Conservation (phyloP, 2,888 invertebrate genomes). For the Polydesmus complanatus region DNA sequence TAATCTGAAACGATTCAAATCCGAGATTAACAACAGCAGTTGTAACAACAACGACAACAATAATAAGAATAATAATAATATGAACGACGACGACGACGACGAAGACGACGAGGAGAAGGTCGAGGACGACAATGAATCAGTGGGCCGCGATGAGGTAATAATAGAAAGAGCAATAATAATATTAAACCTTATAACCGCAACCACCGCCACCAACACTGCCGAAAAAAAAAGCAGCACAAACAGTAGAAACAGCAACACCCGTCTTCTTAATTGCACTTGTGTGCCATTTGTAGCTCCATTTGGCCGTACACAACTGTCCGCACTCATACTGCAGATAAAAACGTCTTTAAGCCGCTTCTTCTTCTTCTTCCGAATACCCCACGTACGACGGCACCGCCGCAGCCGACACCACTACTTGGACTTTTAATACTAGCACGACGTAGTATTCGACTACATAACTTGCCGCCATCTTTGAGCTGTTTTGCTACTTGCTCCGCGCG, state of each 20-base stretch:
- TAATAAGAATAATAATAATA: no score
- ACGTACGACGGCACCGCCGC: not conserved
- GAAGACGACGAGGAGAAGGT: not conserved
- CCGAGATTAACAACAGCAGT: not conserved
- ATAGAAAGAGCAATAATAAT: not conserved
- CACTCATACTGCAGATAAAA: slow-evolving; percentile 10
- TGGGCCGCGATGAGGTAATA: not conserved
- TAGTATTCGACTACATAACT: not conserved
- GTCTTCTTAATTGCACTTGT: slow-evolving; percentile 9
- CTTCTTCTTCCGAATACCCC: not conserved
- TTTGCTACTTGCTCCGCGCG: no score
- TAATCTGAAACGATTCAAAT: not conserved
- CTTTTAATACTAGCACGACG: not conserved
- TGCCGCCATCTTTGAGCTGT: slow-evolving; percentile 11
- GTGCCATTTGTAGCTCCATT: slow-evolving; percentile 9
- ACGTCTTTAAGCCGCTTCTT: not conserved
- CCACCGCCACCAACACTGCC: not conserved
- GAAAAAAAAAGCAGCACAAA: slow-evolving; percentile 1
- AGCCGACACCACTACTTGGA: not conserved
- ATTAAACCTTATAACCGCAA: not conserved
- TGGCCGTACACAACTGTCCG: slow-evolving; percentile 7
- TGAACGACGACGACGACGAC: not conserved
- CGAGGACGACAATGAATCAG: not conserved
- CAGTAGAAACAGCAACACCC: not conserved
- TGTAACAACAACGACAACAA: not conserved